phyloP scores from a whole-genome alignment of 1,140 invertebrate genomes.

The Pectinophora gossypiella region DNA sequence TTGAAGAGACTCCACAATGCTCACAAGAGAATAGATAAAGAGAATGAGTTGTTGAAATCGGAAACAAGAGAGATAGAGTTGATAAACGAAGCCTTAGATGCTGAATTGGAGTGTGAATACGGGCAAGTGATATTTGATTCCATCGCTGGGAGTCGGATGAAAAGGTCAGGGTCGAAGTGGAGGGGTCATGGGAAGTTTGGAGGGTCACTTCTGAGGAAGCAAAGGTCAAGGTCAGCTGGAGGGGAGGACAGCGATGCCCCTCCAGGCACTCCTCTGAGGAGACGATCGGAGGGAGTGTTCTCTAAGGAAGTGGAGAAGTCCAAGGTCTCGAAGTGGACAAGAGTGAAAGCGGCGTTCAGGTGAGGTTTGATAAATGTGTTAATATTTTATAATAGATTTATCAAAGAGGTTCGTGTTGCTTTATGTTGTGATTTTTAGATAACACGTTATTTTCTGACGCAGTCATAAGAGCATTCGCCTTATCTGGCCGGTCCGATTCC shows the following conservation, averaged over 20 bases:
- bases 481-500: too few relatives aligned
- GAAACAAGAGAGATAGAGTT: slow-evolving; percentile 54
- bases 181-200: slow-evolving; percentile 64
- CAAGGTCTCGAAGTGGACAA: slow-evolving; percentile 87
- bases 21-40: slow-evolving; percentile 66
- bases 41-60: slow-evolving; percentile 51
- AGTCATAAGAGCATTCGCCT: too few relatives aligned
- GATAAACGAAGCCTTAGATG: slow-evolving; percentile 62
- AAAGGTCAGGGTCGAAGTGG: slow-evolving; percentile 68
- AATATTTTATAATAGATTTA: too few relatives aligned
- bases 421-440: too few relatives aligned
- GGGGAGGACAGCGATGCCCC: slow-evolving; percentile 66
- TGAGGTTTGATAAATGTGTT: too few relatives aligned
- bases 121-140: slow-evolving; percentile 77
- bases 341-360: slow-evolving; percentile 88
- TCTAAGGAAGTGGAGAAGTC: slow-evolving; percentile 65
- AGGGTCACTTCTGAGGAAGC: slow-evolving; percentile 64
- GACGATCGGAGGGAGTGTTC: slow-evolving; percentile 57
- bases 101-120: slow-evolving; percentile 77
- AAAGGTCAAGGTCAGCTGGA: slow-evolving; percentile 67
- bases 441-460: too few relatives aligned
- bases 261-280: slow-evolving; percentile 49
- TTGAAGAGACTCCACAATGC: slow-evolving; percentile 80
- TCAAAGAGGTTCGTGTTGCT: too few relatives aligned
- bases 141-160: slow-evolving; percentile 66